Evolutionary conservation across 2,113 vertebrate species (phyloP).

Genomic region (Festucalex cinctus): DNA sequence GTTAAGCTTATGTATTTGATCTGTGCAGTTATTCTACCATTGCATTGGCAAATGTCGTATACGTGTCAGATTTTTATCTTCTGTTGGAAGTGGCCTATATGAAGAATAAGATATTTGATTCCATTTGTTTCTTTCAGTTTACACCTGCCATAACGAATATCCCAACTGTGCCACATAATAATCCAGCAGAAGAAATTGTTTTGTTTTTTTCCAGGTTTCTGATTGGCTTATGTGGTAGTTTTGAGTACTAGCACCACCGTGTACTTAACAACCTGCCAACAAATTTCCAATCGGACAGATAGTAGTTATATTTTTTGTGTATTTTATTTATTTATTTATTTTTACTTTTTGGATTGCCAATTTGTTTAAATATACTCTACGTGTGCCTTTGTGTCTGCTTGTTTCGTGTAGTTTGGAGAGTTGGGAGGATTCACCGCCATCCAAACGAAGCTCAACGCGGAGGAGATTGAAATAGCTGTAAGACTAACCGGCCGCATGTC

Average conservation of each 20-base stretch:
- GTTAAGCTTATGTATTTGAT: neutral
- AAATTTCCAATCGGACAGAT: neutral
- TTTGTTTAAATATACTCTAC: neutral
- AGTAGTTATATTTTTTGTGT: neutral
- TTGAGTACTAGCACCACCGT: neutral
- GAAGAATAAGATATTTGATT: neutral
- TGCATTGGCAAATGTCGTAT: neutral
- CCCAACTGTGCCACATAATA: neutral
- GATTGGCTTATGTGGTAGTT: neutral
- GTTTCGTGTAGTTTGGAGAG: slow-evolving; percentile 86
- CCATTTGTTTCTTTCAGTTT: neutral
- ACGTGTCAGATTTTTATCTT: neutral
- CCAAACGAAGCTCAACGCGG: slow-evolving; percentile 89
- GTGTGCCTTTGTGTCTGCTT: neutral
- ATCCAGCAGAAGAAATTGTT: neutral
- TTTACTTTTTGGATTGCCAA: neutral
- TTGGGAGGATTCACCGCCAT: slow-evolving; percentile 95
- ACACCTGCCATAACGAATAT: neutral
- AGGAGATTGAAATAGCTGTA: slow-evolving; percentile 95
- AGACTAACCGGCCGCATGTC: slow-evolving; percentile 44
- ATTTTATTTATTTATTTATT: neutral
- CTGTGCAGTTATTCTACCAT: neutral
- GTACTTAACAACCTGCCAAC: neutral
- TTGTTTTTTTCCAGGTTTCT: neutral
- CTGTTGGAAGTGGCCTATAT: neutral